These are phyloP conservation scores for Pangasianodon hypophthalmus DNA, from an alignment of 2,113 vertebrate species.

Conservation along the genomic window DNA sequence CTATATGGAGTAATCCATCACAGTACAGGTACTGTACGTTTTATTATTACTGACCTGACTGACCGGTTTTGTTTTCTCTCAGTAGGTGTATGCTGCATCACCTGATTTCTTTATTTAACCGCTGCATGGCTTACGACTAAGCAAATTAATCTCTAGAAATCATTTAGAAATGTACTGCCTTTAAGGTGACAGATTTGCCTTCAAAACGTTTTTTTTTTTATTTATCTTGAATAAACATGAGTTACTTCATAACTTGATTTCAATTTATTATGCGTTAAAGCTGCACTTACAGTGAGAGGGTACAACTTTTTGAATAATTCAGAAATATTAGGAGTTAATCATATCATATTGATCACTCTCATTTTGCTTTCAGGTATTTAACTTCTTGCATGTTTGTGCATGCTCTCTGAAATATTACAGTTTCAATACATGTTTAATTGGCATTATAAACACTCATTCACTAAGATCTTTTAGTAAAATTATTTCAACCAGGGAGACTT, in stretches of 20 bases:
- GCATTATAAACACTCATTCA: conserved; percentile 32
- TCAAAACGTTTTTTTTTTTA: background rate
- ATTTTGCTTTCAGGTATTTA: conserved; percentile 27
- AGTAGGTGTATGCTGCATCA: conserved; percentile 49
- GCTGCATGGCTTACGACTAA: conserved; percentile 47
- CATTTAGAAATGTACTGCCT: background rate
- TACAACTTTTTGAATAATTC: background rate
- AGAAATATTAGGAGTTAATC: background rate
- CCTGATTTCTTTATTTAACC: conserved; percentile 39
- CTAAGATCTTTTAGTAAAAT: background rate
- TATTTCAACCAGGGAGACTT: conserved; percentile 42
- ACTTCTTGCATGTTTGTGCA: conserved; percentile 47
- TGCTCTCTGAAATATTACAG: conserved; percentile 32
- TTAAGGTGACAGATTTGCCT: background rate
- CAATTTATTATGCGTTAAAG: background rate
- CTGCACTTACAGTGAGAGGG: background rate
- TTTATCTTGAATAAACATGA: background rate
- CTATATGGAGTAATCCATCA: conserved; percentile 38
- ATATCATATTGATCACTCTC: conserved; percentile 15
- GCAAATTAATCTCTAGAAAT: conserved; percentile 3
- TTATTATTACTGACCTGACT: conserved; percentile 49
- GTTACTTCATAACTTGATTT: background rate
- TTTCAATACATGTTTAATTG: conserved; percentile 37
- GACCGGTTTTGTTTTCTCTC: conserved; percentile 49
- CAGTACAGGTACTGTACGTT: conserved; percentile 55